Evolutionary conservation across 2,888 invertebrate species (phyloP), one percentile per base, ranked within the genome.

Genomic region (Drosophila algonquin): DNA sequence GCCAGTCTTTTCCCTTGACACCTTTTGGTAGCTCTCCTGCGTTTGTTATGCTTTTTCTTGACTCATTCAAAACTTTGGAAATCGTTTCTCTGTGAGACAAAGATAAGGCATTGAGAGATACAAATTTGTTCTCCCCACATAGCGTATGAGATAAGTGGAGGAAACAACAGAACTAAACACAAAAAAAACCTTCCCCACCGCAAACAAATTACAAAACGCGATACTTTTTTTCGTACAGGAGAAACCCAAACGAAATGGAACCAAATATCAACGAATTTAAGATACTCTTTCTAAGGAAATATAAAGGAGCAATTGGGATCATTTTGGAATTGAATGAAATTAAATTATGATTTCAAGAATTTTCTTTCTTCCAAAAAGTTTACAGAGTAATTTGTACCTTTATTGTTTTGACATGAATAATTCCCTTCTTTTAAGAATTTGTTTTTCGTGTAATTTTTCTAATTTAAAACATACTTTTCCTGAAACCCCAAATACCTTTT

Each of bases 41-140:
- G n/a, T 35, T 21, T 14, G 10, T 2, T 18, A 45, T 44, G 35
- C 27, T 21, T 0, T 8, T 8, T 30, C 9, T 21, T 50, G 55
- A 48, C 44, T 60, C 72, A 60, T 40, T 59, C 44, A 8, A 50
- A 40, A 21, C 48, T 46, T 30, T 48, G 9, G 40, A 59, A 71
- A 71, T 48, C 50, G 46, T 48, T 61, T 24, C 51, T 35, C 51
- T 46, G 61, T 58, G 46, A 55, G 76, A 81, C 87, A 81, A 81
- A 82, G 81, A 81, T 81, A 81, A 87, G 57, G 72, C 80, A 87
- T 80, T 87, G 21, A 67, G 52, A 72, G 64, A 70, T 60, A 74
- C 46, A 55, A 69, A 48, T 73, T 60, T 63, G 56, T 82, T 65
- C 62, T 72, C 48, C 50, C 50, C 47, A 77, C 65, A 74, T 18